Evolutionary conservation across 2,888 invertebrate species (phyloP), one percentile per base, ranked within the genome.

Genomic region (Drosophila diplacantha): DNA sequence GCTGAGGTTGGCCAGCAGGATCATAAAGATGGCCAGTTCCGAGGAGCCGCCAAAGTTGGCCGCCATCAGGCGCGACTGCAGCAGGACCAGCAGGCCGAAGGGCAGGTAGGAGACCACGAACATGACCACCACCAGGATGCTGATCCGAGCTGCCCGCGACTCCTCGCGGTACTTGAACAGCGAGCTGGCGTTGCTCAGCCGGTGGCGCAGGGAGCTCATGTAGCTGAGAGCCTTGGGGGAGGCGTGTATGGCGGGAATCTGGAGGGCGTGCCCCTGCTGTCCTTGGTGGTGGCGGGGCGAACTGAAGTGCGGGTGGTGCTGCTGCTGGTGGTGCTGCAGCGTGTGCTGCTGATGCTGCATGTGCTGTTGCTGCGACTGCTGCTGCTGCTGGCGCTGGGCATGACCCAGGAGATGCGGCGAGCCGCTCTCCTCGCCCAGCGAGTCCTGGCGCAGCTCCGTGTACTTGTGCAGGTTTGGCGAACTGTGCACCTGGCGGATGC

Each of bases 151-250:
- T 3, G 96, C 95, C 71, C 96, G 91, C 73, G 95, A 94, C 89
- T 96, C 96, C 86, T 96, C 96, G 54, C 95, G 91, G 86, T 96
- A 95, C 83, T 93, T 91, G 88, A 95, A 95, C 67, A 95, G 90
- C 50, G 95, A 94, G 44, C 94, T 94, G 31, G 95, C 95, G 85
- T 95, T 95, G 68, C 95, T 94, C 69, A 96, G 93, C 53, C 95
- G 91, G 86, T 94, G 93, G 59, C 94, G 91, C 72, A 95, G 89
- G 53, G 93, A 93, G 64, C 92, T 93, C 81, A 95, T 94, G 85
- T 89, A 89, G 73, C 88, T 86, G 22, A 88, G 74, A 0, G 89
- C 87, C 73, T 88, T 89, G 3, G 88, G 87, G 3, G 89, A 87
- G 60, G 85, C 85, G 46, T 87, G 86, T n/a, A 87, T 86, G 63